These are phyloP conservation scores for Clarias laeviceps DNA, from an alignment of 2,797 vertebrate species.

Conservation along the genomic window DNA sequence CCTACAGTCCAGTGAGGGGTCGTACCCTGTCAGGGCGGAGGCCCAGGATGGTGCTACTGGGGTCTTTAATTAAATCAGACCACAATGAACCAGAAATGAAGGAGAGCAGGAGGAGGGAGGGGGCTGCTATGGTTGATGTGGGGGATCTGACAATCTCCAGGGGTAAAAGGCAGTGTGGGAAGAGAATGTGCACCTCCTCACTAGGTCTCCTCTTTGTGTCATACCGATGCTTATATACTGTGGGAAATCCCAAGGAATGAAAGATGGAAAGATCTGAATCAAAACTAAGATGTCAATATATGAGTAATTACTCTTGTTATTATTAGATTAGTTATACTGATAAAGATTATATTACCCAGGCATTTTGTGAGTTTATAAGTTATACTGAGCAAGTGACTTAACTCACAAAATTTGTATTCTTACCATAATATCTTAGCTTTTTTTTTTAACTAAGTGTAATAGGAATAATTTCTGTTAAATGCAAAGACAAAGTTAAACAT, in stretches of 20 bases:
- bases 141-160: constrained; percentile 79
- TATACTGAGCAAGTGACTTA: neutral
- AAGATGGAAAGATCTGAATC: constrained; percentile 53
- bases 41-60: constrained; percentile 66
- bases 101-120: constrained; percentile 44
- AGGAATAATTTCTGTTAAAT: neutral
- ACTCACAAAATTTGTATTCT: neutral
- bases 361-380: neutral
- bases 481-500: neutral
- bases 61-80: constrained; percentile 86
- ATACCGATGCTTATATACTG: constrained; percentile 87
- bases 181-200: constrained; percentile 92
- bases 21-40: constrained; percentile 84
- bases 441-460: neutral
- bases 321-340: neutral
- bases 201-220: constrained; percentile 87
- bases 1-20: constrained; percentile 77
- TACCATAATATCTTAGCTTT: neutral
- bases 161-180: constrained; percentile 92
- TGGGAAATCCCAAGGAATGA: constrained; percentile 84
- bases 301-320: constrained; percentile 4
- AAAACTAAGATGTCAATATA: constrained; percentile 21
- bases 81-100: constrained; percentile 66
- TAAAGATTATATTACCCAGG: neutral
- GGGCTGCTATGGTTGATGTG: constrained; percentile 40